A percentile compares a stretch with the other conserved stretches of the same genome.
These are phyloP conservation scores for Pammene aurita DNA, from an alignment of 2,888 invertebrate species.

Conservation along the genomic window DNA sequence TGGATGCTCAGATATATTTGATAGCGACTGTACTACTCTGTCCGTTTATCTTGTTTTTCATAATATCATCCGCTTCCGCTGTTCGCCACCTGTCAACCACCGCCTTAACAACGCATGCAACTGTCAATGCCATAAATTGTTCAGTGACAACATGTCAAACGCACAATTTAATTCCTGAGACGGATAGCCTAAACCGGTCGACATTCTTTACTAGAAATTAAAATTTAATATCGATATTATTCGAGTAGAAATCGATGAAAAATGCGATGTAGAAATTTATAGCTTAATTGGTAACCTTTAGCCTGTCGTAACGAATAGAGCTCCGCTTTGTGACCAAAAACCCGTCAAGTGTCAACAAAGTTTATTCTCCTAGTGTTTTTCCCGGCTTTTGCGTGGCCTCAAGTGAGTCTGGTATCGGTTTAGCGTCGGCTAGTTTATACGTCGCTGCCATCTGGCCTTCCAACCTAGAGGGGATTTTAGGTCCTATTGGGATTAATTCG, in stretches of 20 bases:
- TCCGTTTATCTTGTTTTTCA: too few species aligned
- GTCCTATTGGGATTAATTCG: too few species aligned
- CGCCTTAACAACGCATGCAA: slow-evolving; percentile 10
- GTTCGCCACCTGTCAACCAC: background rate
- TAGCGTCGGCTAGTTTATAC: too few species aligned
- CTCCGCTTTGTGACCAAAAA: background rate
- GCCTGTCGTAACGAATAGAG: slow-evolving; percentile 16
- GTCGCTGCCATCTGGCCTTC: too few species aligned
- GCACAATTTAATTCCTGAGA: slow-evolving; percentile 4
- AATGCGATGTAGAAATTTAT: slow-evolving; percentile 23
- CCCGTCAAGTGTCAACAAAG: background rate
- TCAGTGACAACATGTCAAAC: slow-evolving; percentile 20
- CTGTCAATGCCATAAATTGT: slow-evolving; percentile 31
- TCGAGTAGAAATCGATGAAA: slow-evolving; percentile 31
- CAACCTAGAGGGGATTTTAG: too few species aligned
- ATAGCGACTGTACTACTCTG: too few species aligned
- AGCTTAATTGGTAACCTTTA: slow-evolving; percentile 33
- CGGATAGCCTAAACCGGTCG: slow-evolving; percentile 15
- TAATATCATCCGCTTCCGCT: background rate
- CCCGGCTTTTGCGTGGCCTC: too few species aligned
- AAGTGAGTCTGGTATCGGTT: too few species aligned
- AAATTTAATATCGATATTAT: slow-evolving; percentile 21
- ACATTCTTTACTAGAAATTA: slow-evolving; percentile 28
- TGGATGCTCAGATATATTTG: too few species aligned
- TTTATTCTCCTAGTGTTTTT: too few species aligned